Evolutionary conservation across 2,888 invertebrate species (phyloP), one percentile per base, ranked within the genome.

Genomic region (Diplazon laetatorius): DNA sequence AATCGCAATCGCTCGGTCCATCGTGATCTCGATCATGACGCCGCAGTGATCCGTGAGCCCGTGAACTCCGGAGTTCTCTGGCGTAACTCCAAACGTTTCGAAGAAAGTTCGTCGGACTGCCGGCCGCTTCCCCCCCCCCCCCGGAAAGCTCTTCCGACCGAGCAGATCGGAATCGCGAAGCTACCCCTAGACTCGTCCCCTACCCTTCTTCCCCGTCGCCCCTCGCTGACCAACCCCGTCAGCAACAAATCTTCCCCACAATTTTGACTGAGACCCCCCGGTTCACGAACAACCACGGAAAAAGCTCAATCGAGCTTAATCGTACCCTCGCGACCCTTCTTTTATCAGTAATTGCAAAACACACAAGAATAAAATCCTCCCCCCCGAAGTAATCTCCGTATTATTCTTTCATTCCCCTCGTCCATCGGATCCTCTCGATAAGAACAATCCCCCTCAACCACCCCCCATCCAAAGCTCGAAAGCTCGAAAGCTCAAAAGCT

Each of bases 331-430:
- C 14, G 39, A 12, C 20, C 48, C 12, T 35, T 35, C 10, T 16
- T 20, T 66, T 66, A 66, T 66, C 52, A 39, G 52, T 66, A 66
- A 66, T 66, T 52, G 39, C 55, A 10, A 9, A 16, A 55, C 14
- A n/a, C n/a, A n/a, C n/a, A n/a, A n/a, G n/a, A n/a, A n/a, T n/a
- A n/a, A n/a, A n/a, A n/a, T n/a, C n/a, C n/a, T n/a, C n/a, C n/a
- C 16, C 35, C 30, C 30, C 6, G 30, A n/a, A 9, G 30, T 30
- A 14, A 8, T 8, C 8, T 25, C 16, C 16, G 2, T 6, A 30
- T 30, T 30, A 25, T 25, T 35, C 25, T 9, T 48, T 55, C 14
- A 30, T 55, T 52, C 14, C 30, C 35, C 6, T 8, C 30, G 30
- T 16, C n/a, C 14, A 30, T 30, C 14, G 9, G 16, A 55, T 35